Base-by-base conservation (phyloP, 2,888 invertebrate genomes). In the Idaea dimidiata region DNA sequence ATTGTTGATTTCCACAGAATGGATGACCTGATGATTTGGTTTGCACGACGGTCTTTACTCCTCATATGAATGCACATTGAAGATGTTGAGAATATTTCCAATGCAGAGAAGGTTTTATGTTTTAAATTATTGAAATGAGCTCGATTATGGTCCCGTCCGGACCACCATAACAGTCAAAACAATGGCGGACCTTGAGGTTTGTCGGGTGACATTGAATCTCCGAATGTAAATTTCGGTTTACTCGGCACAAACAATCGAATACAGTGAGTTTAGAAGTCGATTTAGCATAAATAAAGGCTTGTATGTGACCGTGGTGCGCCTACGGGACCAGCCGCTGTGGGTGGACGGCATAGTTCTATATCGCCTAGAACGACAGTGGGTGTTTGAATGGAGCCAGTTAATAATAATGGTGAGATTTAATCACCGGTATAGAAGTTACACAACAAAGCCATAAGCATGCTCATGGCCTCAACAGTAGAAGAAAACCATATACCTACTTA, bases 341-440 rank as follows among this genome's bases (percentile, higher is more conserved):
- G 91, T 91, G 91, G 91, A 92, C 91, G 91, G 87, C 91, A 91
- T 91, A 91, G 88, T 88, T 89, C 87, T 81, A 84, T 85, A 82
- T 87, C 85, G 87, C 88, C 88, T 87, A 88, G 88, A 84, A 85
- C 89, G 84, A 82, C 91, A 88, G 91, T 92, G 91, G 91, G 91
- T 92, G 91, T 90, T 87, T 89, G 86, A 91, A 92, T 92, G 90
- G 90, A 91, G 91, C 90, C 90, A 89, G 89, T 91, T 89, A 89
- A 91, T 91, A 91, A 91, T 91, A 91, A 91, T 92, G 91, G 91
- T 90, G 91, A 91, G 91, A 91, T 91, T 87, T 91, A 91, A 92
- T 92, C 91, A 91, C 91, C 89, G 81, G 81, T 88, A 86, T 89
- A 87, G 85, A 90, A 82, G 88, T 91, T 91, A 89, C 89, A 86